These are phyloP conservation scores for Sussaba pulchella DNA, from an alignment of 2,888 invertebrate species.

Conservation along the genomic window DNA sequence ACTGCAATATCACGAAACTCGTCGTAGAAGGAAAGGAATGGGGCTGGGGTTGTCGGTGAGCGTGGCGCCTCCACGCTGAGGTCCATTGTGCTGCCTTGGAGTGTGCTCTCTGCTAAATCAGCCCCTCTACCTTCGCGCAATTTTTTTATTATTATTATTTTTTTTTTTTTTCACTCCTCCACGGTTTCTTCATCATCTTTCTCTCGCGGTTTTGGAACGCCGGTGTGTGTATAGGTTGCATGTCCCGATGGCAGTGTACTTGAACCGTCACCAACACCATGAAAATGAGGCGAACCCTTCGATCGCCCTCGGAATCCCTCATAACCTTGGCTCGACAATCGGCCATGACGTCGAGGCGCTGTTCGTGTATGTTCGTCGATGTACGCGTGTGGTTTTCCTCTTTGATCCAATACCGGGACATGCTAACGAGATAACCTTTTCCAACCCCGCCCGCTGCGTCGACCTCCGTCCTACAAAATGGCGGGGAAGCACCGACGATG, in stretches of 20 bases:
- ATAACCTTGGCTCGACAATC: conserved; percentile 36
- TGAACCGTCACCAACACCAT: conserved; percentile 5
- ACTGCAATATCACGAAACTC: conserved; percentile 24
- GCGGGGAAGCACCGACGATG: not conserved
- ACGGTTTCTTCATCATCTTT: conserved; percentile 13
- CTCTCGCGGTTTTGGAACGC: not conserved
- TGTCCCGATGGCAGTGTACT: not conserved
- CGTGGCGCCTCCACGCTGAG: conserved; percentile 50
- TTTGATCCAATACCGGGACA: conserved; percentile 16
- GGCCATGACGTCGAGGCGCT: conserved; percentile 11
- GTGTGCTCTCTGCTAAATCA: conserved; percentile 77
- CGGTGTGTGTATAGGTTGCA: not conserved
- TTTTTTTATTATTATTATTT: conserved; percentile 16
- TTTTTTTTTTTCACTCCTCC: conserved; percentile 35
- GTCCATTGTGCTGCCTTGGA: conserved; percentile 68
- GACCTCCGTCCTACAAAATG: conserved; percentile 2
- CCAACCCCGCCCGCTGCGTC: not conserved
- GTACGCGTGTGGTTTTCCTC: not conserved
- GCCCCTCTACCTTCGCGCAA: conserved; percentile 65
- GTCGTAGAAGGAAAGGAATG: not conserved
- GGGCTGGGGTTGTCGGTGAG: conserved; percentile 12
- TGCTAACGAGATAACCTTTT: conserved; percentile 49
- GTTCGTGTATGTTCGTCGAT: not conserved
- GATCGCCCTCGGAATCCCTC: not conserved
- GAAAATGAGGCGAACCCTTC: conserved; percentile 7